These are phyloP conservation scores for Oxytorus armatus DNA, from an alignment of 2,888 invertebrate species.

Conservation along the genomic window DNA sequence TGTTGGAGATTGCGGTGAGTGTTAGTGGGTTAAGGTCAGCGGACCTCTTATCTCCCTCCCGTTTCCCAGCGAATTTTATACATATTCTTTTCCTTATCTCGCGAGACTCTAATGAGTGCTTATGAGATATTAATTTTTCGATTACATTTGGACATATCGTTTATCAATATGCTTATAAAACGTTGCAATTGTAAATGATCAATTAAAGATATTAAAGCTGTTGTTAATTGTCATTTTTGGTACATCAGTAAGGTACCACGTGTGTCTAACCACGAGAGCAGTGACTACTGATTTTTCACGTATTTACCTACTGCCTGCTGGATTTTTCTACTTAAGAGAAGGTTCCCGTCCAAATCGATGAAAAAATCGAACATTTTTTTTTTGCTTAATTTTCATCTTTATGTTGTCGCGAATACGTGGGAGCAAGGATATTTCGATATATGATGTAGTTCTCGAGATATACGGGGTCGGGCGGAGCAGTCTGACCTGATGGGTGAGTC, in stretches of 20 bases:
- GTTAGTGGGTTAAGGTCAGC: constrained; percentile 76
- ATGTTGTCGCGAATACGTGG: no score
- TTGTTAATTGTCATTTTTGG: no score
- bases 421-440: no score
- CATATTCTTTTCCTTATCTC: constrained; percentile 29
- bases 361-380: no score
- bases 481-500: no score
- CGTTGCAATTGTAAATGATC: neutral
- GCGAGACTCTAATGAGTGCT: constrained; percentile 69
- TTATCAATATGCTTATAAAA: neutral
- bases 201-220: neutral
- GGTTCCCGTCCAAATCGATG: no score
- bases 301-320: constrained; percentile 9
- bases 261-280: constrained; percentile 14
- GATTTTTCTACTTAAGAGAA: no score
- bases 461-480: no score
- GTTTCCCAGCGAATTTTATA: constrained; percentile 23
- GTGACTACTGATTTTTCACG: constrained; percentile 28
- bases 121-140: constrained; percentile 61
- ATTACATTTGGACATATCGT: neutral
- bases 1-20: constrained; percentile 66
- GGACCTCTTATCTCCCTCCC: constrained; percentile 69
- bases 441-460: no score
- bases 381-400: no score
- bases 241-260: no score